Base-by-base conservation (phyloP, 53 echinoderm and acorn worm genomes). In the Antedon mediterranea region DNA sequence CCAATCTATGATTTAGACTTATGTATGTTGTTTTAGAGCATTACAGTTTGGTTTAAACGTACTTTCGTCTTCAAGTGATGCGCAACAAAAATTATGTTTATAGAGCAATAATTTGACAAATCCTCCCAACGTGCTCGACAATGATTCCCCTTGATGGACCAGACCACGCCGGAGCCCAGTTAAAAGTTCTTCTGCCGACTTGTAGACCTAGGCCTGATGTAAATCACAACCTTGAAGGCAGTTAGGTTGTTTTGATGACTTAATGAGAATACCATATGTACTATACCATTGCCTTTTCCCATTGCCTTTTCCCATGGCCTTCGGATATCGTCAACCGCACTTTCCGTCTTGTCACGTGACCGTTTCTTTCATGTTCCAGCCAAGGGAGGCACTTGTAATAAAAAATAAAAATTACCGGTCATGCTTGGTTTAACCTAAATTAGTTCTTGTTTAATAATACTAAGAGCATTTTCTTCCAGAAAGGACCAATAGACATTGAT, bases 181-280 rank as follows among this genome's bases (percentile, higher is more conserved):
- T 23, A 18, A 2, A 57, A 3, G 57, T 57, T 15, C 57, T 57
- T 57, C 57, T 15, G 23, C 57, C 57, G 37, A 37, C 37, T 37
- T 6, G 57, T 57, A 57, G 57, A 26, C 57, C 57, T 23, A 57
- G 57, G 57, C 23, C 57, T 57, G 57, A 57, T 57, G 20, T 57
- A 57, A 57, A 57, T 57, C 57, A 57, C 57, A 57, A 57, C 57
- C 57, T 57, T 57, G 57, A 57, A 57, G 57, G 57, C 57, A 57
- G 57, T 57, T 57, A 15, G 57, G 57, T 57, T 57, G 57, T 57
- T 57, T 57, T 57, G 57, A 57, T 57, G 57, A 18, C 20, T 57
- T 57, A 26, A 57, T 57, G 57, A 57, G 57, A 57, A 57, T 18
- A 57, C 11, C 57, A 57, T 13, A 57, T 57, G 57, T 57, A 57